Base-by-base conservation (phyloP, 2,888 invertebrate species). In the Epinotia demarniana region DNA sequence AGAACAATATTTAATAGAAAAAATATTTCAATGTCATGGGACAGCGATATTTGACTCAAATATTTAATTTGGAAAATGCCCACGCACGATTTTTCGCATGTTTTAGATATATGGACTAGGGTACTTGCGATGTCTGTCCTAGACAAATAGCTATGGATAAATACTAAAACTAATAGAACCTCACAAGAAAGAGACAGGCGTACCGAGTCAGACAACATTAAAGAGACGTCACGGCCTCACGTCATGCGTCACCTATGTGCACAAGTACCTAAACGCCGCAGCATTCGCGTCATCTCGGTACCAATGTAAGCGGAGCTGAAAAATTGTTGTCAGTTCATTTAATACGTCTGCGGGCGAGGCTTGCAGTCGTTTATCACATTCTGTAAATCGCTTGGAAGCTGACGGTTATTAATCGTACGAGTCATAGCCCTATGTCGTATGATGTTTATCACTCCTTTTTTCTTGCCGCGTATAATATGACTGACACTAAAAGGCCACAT, bases 371-470 rank as follows among this genome's bases (percentile, higher is more conserved):
- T 85, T 84, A 86, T 86, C 84, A 85, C 83, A 83, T 87, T 87
- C 87, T 86, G 85, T 85, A 87, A 86, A 87, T 84, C 83, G 83
- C 83, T 82, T 79, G 81, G 84, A 84, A 87, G 83, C 81, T 79
- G 85, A 86, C 86, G 82, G 84, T 81, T 84, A 87, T 87, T 84
- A 86, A 86, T 86, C 83, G 78, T 72, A 73, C 75, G 71, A 79
- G 76, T 77, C 77, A 77, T 79, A 79, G 75, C 73, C 79, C 77
- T 67, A 72, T 75, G 75, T 72, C 75, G 72, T 67, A 61, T 62
- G 75, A 75, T 75, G 61, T 75, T 75, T 75, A 75, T 75, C 75
- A 62, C 70, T 43, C 33, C 64, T 70, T 70, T 64, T 74, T 74
- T 70, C 58, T 60, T 73, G 61, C 69, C 46, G 46, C 68, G 46